Evolutionary conservation across 2,113 vertebrate genomes (phyloP), one percentile per base, ranked within the genome.

Genomic region (Tapirus terrestris): DNA sequence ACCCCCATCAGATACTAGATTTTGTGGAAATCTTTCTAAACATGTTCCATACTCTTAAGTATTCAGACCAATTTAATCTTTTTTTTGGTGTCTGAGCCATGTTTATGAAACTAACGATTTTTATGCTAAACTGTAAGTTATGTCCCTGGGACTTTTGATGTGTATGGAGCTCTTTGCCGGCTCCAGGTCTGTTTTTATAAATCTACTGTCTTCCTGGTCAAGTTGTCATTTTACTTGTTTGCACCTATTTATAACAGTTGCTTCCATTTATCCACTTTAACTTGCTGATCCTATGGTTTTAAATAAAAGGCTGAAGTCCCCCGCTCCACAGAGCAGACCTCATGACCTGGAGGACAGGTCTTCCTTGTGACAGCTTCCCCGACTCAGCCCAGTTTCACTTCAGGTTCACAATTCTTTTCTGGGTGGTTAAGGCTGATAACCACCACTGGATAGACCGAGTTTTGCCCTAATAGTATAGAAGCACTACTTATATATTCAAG

Each of bases 221-320:
- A 36, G 20, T 85, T 36, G 56, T 73, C 48, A 79, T 56, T 73
- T 68, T 82, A 60, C 72, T 61, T 53, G 39, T 76, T 83, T 53
- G 79, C n/a, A 53, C 36, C 39, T 80, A 48, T 94, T 92, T 53
- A 8, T 65, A 72, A 80, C 17, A 68, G 27, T 53, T 85, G 82
- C 56, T 97, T 82, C 31, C 67, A 48, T 27, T 89, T 70, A 76
- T 51, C 43, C 29, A 53, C 48, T 80, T 95, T 72, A 56, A 75
- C 29, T 39, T 95, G 87, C n/a, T 51, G 83, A 76, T 51, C 61
- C 25, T 43, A 73, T 63, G 80, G 31, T n/a, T 94, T 82, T 97
- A 43, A 72, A 48, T 48, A 91, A 95, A 95, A 70, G 39, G 10
- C 53, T 6, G 4, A 39, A 48, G 29, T 79, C 3, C n/a, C 11